These are phyloP conservation scores for Scaptomyza reducta DNA, from an alignment of 2,888 invertebrate species.

Conservation along the genomic window DNA sequence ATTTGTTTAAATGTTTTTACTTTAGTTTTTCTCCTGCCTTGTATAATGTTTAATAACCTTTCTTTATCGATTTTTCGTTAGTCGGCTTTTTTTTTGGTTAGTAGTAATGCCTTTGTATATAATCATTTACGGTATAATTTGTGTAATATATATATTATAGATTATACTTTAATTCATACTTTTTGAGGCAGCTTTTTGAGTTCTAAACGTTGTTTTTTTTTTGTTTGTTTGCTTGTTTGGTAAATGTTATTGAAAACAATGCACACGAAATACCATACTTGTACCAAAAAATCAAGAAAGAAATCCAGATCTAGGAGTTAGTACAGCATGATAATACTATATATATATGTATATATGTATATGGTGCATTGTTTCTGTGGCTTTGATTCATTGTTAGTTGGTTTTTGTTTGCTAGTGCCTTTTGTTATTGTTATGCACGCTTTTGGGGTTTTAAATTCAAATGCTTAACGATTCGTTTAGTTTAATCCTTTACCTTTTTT, in stretches of 20 bases:
- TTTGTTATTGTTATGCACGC: conserved; percentile 56
- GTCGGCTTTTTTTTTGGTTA: conserved; percentile 30
- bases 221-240: conserved; percentile 5
- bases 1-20: conserved; percentile 20
- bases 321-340: conserved; percentile 17
- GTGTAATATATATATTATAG: conserved; percentile 37
- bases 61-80: conserved; percentile 18
- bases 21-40: background rate
- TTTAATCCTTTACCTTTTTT: background rate
- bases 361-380: conserved; percentile 38
- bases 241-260: conserved; percentile 16
- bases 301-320: conserved; percentile 35
- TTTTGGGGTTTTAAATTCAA: conserved; percentile 35
- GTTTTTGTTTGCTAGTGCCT: conserved; percentile 21
- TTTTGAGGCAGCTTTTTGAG: conserved; percentile 63
- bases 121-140: conserved; percentile 23
- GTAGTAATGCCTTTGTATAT: conserved; percentile 46
- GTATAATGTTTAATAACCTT: conserved; percentile 17
- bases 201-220: conserved; percentile 45
- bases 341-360: background rate
- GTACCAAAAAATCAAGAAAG: conserved; percentile 21
- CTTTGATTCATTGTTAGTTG: conserved; percentile 16
- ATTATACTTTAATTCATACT: conserved; percentile 33
- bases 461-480: conserved; percentile 51
- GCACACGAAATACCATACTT: conserved; percentile 3